A percentile compares a stretch with the other conserved stretches of the same genome.
Conservation (phyloP, 2,113 vertebrate species). For the Ptilorrhoa leucosticta region DNA sequence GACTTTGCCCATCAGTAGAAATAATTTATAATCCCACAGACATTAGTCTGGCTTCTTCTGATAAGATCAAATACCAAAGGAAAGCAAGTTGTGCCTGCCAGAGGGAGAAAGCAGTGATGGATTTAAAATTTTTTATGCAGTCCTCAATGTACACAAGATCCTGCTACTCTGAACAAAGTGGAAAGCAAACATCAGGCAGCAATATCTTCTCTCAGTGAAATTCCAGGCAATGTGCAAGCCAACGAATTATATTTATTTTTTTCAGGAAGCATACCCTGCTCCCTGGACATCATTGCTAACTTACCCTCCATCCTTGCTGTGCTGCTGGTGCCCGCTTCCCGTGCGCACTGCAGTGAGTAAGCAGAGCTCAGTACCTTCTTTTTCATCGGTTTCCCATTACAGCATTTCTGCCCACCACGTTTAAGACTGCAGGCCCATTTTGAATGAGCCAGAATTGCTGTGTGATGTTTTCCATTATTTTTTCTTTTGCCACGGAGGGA, state of each 20-base stretch:
- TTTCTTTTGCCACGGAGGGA: neutral
- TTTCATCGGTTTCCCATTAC: neutral
- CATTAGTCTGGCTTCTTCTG: neutral
- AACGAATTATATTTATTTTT: neutral
- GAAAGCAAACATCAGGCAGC: neutral
- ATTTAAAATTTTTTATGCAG: neutral
- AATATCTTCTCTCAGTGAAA: neutral
- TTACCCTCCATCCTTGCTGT: neutral
- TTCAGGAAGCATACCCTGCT: neutral
- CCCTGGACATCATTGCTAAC: neutral
- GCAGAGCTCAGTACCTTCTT: neutral
- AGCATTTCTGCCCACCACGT: neutral
- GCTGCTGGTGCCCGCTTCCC: neutral
- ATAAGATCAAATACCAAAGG: slow-evolving; percentile 9
- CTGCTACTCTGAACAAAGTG: neutral
- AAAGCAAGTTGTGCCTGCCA: neutral
- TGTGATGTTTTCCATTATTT: neutral
- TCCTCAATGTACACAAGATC: neutral
- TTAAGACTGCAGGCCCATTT: neutral
- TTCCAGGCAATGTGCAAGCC: neutral
- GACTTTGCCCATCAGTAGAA: neutral
- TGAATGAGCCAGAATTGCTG: neutral
- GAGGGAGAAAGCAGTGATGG: neutral
- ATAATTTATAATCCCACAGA: neutral
- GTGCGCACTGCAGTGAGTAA: rapidly evolving